A percentile compares a stretch with the other conserved stretches of the same genome.
phyloP scores from a whole-genome alignment of 2,888 invertebrate species.

The Oegoconia quadripuncta region DNA sequence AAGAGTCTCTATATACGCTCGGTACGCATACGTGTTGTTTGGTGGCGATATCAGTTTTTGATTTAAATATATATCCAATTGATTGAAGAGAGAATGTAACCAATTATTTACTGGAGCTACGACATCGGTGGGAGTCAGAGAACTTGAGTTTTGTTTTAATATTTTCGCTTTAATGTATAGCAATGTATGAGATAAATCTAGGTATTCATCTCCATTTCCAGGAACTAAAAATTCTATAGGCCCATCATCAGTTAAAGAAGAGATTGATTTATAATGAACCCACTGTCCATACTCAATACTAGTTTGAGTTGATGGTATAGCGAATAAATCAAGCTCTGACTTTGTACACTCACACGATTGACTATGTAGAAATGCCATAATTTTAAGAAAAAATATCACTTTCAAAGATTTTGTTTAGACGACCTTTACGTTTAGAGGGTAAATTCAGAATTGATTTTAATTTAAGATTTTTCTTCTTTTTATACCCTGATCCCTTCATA shows the following conservation, averaged over 20 bases:
- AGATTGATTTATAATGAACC: constrained; percentile 30
- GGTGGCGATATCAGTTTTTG: constrained; percentile 31
- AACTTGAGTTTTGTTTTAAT: constrained; percentile 22
- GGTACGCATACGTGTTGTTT: constrained; percentile 25
- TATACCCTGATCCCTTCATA: constrained; percentile 26
- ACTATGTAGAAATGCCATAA: constrained; percentile 28
- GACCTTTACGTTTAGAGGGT: neutral
- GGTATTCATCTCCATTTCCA: constrained; percentile 31
- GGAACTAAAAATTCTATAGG: constrained; percentile 31
- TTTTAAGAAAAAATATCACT: constrained; percentile 13
- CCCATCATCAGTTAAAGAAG: constrained; percentile 29
- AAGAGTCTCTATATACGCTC: constrained; percentile 27
- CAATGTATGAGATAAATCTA: constrained; percentile 28
- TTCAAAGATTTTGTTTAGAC: constrained; percentile 1
- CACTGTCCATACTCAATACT: constrained; percentile 26
- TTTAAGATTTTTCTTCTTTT: constrained; percentile 9
- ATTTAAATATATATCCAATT: constrained; percentile 27
- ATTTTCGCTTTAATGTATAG: constrained; percentile 25
- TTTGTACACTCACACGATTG: constrained; percentile 30
- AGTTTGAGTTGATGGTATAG: constrained; percentile 27
- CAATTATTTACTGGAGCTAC: constrained; percentile 31
- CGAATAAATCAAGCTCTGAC: constrained; percentile 30
- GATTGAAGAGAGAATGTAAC: constrained; percentile 29
- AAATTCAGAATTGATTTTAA: neutral
- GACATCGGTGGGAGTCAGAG: constrained; percentile 6